These are phyloP conservation scores for Meandrusa payeni DNA, from an alignment of 2,888 invertebrate genomes.

Conservation along the genomic window DNA sequence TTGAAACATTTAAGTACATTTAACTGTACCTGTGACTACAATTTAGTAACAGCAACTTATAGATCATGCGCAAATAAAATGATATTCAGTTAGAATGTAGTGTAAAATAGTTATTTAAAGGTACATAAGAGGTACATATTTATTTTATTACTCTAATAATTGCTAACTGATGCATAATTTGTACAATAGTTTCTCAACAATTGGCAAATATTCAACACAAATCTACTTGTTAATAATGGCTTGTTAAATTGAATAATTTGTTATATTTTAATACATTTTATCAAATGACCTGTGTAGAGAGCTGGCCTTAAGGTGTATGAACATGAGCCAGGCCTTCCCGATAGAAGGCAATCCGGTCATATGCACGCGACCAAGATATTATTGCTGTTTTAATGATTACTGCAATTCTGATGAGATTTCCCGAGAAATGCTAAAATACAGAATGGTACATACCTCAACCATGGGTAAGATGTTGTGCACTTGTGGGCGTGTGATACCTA, in stretches of 20 bases:
- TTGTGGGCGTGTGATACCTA: conserved; percentile 60
- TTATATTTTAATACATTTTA: conserved; percentile 54
- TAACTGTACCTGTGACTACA: conserved; percentile 22
- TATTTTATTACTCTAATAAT: not conserved
- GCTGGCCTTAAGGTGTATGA: conserved; percentile 81
- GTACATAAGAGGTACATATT: conserved; percentile 32
- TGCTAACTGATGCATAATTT: conserved; percentile 7
- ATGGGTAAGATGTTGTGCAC: conserved; percentile 66
- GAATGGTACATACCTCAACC: conserved; percentile 49
- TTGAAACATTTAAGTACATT: not conserved
- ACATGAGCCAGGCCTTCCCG: conserved; percentile 80
- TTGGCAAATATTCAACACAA: conserved; percentile 70
- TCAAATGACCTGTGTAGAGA: conserved; percentile 64
- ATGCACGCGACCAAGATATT: conserved; percentile 61
- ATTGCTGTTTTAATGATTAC: conserved; percentile 70
- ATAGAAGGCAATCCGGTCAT: conserved; percentile 47
- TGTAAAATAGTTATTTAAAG: no score
- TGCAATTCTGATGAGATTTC: conserved; percentile 68
- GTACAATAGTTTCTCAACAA: conserved; percentile 26
- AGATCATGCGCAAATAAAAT: conserved; percentile 1
- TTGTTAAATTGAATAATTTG: conserved; percentile 34
- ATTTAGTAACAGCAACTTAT: no score
- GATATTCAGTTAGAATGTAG: no score
- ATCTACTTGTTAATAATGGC: conserved; percentile 33
- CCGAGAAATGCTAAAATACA: conserved; percentile 55